Conservation (phyloP, 2,113 vertebrate species). For the Saguinus midas region DNA sequence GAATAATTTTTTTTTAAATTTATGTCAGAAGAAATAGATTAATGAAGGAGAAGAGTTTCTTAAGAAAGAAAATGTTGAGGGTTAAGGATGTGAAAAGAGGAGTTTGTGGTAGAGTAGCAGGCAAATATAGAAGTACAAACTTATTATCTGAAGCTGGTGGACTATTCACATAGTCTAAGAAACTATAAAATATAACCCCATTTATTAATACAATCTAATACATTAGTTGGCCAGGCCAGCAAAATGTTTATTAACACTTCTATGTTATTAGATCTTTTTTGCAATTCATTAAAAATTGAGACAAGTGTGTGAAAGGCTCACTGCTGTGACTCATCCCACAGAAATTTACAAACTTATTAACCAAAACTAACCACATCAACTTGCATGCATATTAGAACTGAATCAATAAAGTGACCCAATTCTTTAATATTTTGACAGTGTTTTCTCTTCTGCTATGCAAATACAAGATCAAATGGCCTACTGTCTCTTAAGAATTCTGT, state of each 20-base stretch:
- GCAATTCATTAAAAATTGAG: background rate
- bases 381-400: background rate
- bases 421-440: background rate
- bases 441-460: background rate
- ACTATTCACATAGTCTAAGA: background rate
- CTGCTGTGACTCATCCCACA: background rate
- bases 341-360: background rate
- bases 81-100: background rate
- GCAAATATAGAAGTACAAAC: background rate
- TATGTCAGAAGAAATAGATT: background rate
- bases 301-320: background rate
- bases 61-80: background rate
- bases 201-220: background rate
- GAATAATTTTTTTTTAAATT: background rate
- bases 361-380: background rate
- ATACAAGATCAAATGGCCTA: background rate
- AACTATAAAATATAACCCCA: background rate
- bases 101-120: background rate
- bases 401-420: background rate
- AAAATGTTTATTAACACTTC: background rate
- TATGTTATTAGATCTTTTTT: background rate
- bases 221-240: background rate
- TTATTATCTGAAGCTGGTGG: background rate
- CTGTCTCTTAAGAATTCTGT: background rate
- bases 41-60: background rate